Base-by-base conservation (phyloP, 1,140 invertebrate species). In the Uloborus diversus region DNA sequence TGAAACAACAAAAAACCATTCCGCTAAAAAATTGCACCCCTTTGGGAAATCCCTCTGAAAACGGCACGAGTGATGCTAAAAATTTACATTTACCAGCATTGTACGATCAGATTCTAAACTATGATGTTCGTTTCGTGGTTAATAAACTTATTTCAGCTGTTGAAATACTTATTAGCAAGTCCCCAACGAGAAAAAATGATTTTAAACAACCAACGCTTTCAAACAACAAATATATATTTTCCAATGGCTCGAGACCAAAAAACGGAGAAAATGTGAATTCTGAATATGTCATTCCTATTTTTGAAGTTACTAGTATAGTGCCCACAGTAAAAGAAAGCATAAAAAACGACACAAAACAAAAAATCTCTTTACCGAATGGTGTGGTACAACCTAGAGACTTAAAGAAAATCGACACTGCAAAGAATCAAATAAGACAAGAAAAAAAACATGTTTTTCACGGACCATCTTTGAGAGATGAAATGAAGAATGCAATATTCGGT, bases 271-370 rank as follows among this genome's bases (percentile, higher is more conserved):
- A 76, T 65, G 61, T 76, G 32, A 61, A 76, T 35, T 76, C 71
- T 7, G 71, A 59, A n/a, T 76, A 76, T 65, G 71, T 76, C 3
- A 76, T 76, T 42, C 71, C 71, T 14, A 76, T 76, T 53, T 76
- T 76, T 47, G 71, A 76, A 53, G 71, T 76, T 4, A 76, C 71
- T 5, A 76, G 71, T 37, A 33, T 56, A 13, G 49, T 76, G 3
- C 71, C 59, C 3, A 62, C 57, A 71, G 17, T 23, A 13, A n/a
- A 53, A 53, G n/a, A 17, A 9, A n/a, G 49, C 49, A n/a, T n/a
- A n/a, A n/a, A n/a, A n/a, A n/a, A n/a, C n/a, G n/a, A n/a, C n/a
- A n/a, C n/a, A n/a, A n/a, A n/a, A n/a, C n/a, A n/a, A n/a, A n/a
- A n/a, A n/a, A n/a, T n/a, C n/a, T n/a, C n/a, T n/a, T n/a, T n/a